Conservation (phyloP, 2,113 vertebrate genomes). For the Mugil cephalus region DNA sequence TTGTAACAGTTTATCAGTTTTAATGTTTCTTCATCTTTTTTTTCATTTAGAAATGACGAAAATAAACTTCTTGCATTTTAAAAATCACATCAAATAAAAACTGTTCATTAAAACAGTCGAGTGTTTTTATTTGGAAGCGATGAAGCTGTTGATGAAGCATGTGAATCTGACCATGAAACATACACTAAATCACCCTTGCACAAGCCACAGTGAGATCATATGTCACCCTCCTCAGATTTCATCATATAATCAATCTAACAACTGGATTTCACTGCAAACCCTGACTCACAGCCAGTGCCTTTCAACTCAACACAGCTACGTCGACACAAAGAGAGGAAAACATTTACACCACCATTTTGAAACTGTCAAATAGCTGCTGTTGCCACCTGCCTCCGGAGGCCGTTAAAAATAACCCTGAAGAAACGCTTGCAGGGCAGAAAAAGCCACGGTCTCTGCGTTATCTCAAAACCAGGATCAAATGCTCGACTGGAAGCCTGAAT, state of each 20-base stretch:
- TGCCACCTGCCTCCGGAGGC: slow-evolving; percentile 78
- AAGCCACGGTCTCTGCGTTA: slow-evolving; percentile 57
- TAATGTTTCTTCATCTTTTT: too few relatives aligned
- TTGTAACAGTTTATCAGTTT: too few relatives aligned
- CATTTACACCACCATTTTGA: slow-evolving; percentile 5
- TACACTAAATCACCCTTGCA: slow-evolving; percentile 24
- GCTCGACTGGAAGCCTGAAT: slow-evolving; percentile 74
- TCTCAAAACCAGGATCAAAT: slow-evolving; percentile 81
- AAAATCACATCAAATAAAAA: too few relatives aligned
- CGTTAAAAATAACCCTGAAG: slow-evolving; percentile 83
- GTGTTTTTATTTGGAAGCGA: too few relatives aligned
- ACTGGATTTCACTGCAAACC: neutral
- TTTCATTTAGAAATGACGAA: too few relatives aligned
- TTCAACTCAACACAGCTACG: neutral
- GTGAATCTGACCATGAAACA: slow-evolving; percentile 1
- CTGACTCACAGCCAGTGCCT: neutral
- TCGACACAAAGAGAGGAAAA: neutral
- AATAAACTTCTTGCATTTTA: too few relatives aligned
- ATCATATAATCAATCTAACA: slow-evolving; percentile 39
- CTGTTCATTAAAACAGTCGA: too few relatives aligned
- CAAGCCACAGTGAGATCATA: slow-evolving; percentile 22
- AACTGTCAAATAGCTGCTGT: slow-evolving; percentile 46
- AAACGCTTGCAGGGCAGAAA: slow-evolving; percentile 83
- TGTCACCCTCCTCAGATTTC: slow-evolving; percentile 35
- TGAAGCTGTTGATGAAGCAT: neutral